Conservation (phyloP, 1,140 invertebrate species). For the Drosophila miranda region DNA sequence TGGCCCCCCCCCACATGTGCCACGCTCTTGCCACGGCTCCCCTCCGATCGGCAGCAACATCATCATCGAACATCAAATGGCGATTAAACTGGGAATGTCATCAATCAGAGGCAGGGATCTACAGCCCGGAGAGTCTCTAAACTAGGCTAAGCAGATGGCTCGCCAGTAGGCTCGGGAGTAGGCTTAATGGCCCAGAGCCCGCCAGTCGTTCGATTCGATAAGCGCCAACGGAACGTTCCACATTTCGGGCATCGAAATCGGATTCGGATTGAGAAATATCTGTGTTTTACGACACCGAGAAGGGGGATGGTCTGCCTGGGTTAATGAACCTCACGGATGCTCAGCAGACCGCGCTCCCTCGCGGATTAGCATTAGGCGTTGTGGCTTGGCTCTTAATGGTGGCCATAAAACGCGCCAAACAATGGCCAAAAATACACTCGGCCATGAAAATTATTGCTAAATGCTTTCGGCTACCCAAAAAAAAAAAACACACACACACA, state of each 20-base stretch:
- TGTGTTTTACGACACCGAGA: slow-evolving; percentile 29
- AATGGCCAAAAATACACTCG: slow-evolving; percentile 49
- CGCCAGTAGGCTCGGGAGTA: too few relatives aligned
- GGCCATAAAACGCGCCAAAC: slow-evolving; percentile 52
- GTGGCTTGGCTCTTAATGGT: slow-evolving; percentile 25
- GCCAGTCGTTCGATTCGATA: slow-evolving; percentile 29
- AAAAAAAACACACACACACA: not conserved
- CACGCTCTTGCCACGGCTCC: not conserved
- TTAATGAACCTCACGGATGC: slow-evolving; percentile 49
- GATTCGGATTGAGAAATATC: slow-evolving; percentile 52
- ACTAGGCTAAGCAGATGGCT: not conserved
- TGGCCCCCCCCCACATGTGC: slow-evolving; percentile 14
- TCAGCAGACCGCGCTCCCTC: too few relatives aligned
- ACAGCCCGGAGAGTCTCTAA: too few relatives aligned
- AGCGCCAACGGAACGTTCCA: slow-evolving; percentile 51
- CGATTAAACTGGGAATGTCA: slow-evolving; percentile 21
- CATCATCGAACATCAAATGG: slow-evolving; percentile 19
- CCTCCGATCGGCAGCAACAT: slow-evolving; percentile 14
- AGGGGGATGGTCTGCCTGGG: slow-evolving; percentile 18
- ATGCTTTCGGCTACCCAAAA: slow-evolving; percentile 64
- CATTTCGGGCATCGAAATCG: slow-evolving; percentile 35
- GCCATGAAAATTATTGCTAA: slow-evolving; percentile 68
- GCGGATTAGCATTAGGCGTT: slow-evolving; percentile 41
- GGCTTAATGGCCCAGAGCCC: slow-evolving; percentile 34
- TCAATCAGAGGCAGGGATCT: slow-evolving; percentile 16